Evolutionary conservation across 2,888 invertebrate genomes (phyloP).

Genomic region (Netelia fuscicornis): DNA sequence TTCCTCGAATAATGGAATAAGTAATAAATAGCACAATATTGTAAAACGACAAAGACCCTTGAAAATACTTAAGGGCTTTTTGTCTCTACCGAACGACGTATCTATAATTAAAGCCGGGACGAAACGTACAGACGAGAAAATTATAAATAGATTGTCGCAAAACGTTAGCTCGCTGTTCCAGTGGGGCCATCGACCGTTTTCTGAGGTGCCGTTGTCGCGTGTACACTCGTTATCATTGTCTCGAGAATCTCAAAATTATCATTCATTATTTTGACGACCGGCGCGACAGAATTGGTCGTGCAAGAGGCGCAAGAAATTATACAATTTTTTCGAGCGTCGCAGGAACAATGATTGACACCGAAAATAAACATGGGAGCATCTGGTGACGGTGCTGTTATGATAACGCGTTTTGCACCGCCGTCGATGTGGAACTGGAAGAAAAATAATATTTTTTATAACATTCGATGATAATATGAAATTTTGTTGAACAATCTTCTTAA

Average conservation of each 20-base stretch:
- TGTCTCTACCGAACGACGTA: not conserved
- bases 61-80: not conserved
- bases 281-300: conserved; percentile 94
- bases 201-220: conserved; percentile 92
- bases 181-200: conserved; percentile 91
- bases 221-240: conserved; percentile 92
- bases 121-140: not conserved
- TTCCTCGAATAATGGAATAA: not conserved
- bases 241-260: conserved; percentile 90
- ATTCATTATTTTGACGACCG: conserved; percentile 91
- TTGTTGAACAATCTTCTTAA: conserved; percentile 2
- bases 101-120: no score
- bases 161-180: conserved; percentile 76
- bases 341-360: conserved; percentile 90
- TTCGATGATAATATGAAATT: not conserved
- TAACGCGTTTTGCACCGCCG: conserved; percentile 85
- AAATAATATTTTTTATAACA: conserved; percentile 9
- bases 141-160: conserved; percentile 45
- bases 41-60: not conserved
- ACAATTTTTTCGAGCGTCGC: conserved; percentile 86
- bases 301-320: conserved; percentile 92
- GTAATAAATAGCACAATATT: not conserved
- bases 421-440: conserved; percentile 79
- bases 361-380: conserved; percentile 91
- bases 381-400: conserved; percentile 89